Evolutionary conservation across 1,140 invertebrate genomes (phyloP).

Genomic region (silkworm (Bombyx mori)): ASM3026992v2 NC_085126.1:9330501-9331000

Average conservation of each 20-base stretch:
- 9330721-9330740: constrained; percentile 59
- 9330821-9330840: constrained; percentile 47
- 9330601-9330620: no score
- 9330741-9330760: constrained; percentile 60
- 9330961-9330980: constrained; percentile 87
- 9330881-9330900: constrained; percentile 59
- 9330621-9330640: no score
- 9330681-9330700: constrained; percentile 6
- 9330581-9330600: no score
- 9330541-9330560: no score
- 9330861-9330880: constrained; percentile 38
- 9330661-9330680: no score
- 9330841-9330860: constrained; percentile 52
- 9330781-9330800: constrained; percentile 54
- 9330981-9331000: constrained; percentile 91
- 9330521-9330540: no score
- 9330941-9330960: constrained; percentile 91
- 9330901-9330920: constrained; percentile 69
- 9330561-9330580: no score
- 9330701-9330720: constrained; percentile 44
- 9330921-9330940: constrained; percentile 87
- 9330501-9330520: no score
- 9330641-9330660: no score
- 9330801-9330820: constrained; percentile 59
- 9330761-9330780: constrained; percentile 41